Evolutionary conservation across 2,113 vertebrate genomes (phyloP).

Genomic region (Suricata suricatta): DNA sequence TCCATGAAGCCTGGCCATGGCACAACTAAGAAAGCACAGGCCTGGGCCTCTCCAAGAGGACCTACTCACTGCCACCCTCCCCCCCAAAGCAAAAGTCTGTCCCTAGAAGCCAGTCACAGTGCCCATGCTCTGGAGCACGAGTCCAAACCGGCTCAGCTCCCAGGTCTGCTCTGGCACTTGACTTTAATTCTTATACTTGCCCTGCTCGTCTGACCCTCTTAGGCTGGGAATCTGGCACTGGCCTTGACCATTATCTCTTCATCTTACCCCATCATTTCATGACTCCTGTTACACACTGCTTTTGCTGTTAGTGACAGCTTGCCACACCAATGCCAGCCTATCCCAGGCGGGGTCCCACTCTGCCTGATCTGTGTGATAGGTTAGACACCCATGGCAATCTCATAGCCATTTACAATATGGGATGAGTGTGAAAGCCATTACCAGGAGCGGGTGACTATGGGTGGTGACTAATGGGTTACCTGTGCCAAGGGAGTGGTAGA

Average conservation of each 20-base stretch:
- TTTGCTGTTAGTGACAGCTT: not conserved
- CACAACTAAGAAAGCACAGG: not conserved
- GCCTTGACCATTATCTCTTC: not conserved
- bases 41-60: not conserved
- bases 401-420: not conserved
- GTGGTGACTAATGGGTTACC: not conserved
- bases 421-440: not conserved
- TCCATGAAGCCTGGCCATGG: not conserved
- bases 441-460: not conserved
- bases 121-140: fast-evolving
- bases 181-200: not conserved
- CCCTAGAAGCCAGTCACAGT: not conserved
- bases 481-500: not conserved
- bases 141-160: too few species aligned
- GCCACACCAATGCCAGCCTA: not conserved
- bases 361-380: not conserved
- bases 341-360: not conserved
- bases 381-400: not conserved
- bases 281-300: not conserved
- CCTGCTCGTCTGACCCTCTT: not conserved
- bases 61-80: too few species aligned
- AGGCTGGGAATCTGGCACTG: not conserved
- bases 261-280: not conserved
- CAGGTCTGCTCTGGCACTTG: not conserved
- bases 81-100: not conserved